Evolutionary conservation across 1,140 invertebrate species (phyloP).

Genomic region (Halesus radiatus): DNA sequence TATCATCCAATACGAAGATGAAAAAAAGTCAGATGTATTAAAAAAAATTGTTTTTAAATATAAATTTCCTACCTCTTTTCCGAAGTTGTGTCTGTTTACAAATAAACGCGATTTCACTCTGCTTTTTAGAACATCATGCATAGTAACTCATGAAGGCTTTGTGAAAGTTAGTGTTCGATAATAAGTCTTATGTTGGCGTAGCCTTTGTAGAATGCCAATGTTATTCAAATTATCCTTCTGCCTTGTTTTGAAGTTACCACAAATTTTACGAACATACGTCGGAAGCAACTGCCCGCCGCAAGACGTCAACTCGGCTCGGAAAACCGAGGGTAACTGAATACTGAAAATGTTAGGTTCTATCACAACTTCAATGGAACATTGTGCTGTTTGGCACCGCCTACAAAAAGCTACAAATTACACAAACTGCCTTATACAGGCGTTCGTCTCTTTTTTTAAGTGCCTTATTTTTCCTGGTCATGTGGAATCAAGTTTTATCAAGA

Average conservation of each 20-base stretch:
- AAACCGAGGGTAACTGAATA: slow-evolving; percentile 29
- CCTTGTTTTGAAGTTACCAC: slow-evolving; percentile 19
- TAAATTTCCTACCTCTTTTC: background rate
- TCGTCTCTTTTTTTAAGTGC: slow-evolving; percentile 16
- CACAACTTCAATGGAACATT: slow-evolving; percentile 2
- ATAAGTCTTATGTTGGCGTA: no score
- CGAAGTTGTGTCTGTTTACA: no score
- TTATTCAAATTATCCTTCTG: no score
- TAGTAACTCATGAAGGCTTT: no score
- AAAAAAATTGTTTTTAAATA: no score
- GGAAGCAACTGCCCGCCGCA: background rate
- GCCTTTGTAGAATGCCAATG: no score
- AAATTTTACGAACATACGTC: background rate
- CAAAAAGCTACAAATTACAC: background rate
- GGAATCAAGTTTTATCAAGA: background rate
- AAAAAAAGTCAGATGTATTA: no score
- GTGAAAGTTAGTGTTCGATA: no score
- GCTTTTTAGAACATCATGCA: no score
- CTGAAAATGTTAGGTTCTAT: slow-evolving; percentile 11
- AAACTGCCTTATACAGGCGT: no score
- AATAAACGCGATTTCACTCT: no score
- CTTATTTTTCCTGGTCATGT: background rate
- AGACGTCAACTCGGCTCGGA: slow-evolving; percentile 28
- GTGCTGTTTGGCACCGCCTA: background rate
- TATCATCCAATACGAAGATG: no score